Base-by-base conservation (phyloP, 2,113 vertebrate genomes). In the Corythoichthys haematopterus region DNA sequence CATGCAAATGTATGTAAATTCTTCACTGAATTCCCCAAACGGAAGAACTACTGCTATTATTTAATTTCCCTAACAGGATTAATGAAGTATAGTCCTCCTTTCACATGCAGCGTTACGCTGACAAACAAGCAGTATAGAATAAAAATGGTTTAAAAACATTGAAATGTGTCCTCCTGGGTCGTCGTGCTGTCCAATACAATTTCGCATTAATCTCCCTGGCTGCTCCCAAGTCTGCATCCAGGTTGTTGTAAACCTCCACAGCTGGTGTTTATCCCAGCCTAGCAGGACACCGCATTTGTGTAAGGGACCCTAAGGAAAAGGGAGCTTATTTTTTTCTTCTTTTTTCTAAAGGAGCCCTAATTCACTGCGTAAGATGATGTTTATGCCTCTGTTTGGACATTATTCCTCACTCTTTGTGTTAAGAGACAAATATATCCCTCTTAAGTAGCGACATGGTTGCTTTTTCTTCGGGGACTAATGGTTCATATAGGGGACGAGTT, bases 231-330 rank as follows among this genome's bases (percentile, higher is more conserved):
- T 60, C 12, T 60, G 58, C 43, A 40, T 60, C 37, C 58, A 60
- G 58, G 16, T 38, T 60, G 35, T n/a, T 37, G 16, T 16, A 60
- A 60, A 40, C 9, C 13, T 40, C 58, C 16, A 37, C 38, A 40
- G 58, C 58, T 60, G 58, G 12, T 60, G 58, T 60, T 60, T 60
- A 60, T 60, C 58, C 37, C 9, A 12, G 20, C 52, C n/a, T 28
- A 55, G 52, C 52, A 55, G 52, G 52, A 55, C 52, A 55, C 20
- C 20, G 3, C 52, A 55, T 28, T 55, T 55, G 20, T 55, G 3
- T 55, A 10, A 33, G 20, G 52, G n/a, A 33, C 52, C n/a, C 52
- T 28, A 10, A 55, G 52, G 52, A 55, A 55, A 55, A 33, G 52
- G 52, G 20, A 12, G 35, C 15, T 40, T n/a, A 28, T 37, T 58